phyloP scores from a whole-genome alignment of 2,797 vertebrate genomes.

The Notolepis coatsorum region DNA sequence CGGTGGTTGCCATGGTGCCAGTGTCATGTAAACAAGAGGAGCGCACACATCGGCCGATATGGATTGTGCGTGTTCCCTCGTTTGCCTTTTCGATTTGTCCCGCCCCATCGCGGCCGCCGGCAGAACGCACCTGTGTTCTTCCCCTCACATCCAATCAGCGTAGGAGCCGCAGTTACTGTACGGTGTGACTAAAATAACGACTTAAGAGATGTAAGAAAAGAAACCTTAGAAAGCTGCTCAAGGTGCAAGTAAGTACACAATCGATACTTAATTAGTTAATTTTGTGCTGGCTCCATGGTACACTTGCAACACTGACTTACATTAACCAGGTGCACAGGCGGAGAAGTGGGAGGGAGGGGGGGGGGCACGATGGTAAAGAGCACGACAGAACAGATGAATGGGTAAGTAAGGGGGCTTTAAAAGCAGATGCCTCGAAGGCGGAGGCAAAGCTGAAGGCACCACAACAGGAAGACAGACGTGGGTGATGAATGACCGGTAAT shows the following conservation, averaged over 20 bases:
- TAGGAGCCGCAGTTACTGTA: too few species aligned
- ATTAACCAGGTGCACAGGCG: slow-evolving; percentile 18
- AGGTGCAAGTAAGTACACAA: slow-evolving; percentile 9
- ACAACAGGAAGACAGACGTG: slow-evolving; percentile 30
- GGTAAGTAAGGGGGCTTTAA: slow-evolving; percentile 49
- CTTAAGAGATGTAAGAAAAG: neutral
- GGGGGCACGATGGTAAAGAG: slow-evolving; percentile 11
- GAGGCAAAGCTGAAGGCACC: slow-evolving; percentile 47
- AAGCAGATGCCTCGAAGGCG: slow-evolving; percentile 52
- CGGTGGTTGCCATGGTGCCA: slow-evolving; percentile 70
- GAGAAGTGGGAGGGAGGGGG: neutral
- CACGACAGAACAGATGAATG: slow-evolving; percentile 50
- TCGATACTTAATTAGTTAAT: slow-evolving; percentile 45
- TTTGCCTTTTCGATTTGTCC: slow-evolving; percentile 52
- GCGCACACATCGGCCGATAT: slow-evolving; percentile 49
- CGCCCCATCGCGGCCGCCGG: slow-evolving; percentile 3
- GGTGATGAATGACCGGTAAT: slow-evolving; percentile 78
- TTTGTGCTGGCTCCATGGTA: slow-evolving; percentile 21
- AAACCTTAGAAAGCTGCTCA: slow-evolving; percentile 33
- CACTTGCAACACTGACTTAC: slow-evolving; percentile 10
- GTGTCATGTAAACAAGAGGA: slow-evolving; percentile 53
- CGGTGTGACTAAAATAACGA: too few species aligned
- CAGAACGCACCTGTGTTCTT: slow-evolving; percentile 1
- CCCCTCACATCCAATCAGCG: slow-evolving; percentile 15
- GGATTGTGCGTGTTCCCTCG: slow-evolving; percentile 48